Base-by-base conservation (phyloP, 2,888 invertebrate species). In the Germaria angustata region DNA sequence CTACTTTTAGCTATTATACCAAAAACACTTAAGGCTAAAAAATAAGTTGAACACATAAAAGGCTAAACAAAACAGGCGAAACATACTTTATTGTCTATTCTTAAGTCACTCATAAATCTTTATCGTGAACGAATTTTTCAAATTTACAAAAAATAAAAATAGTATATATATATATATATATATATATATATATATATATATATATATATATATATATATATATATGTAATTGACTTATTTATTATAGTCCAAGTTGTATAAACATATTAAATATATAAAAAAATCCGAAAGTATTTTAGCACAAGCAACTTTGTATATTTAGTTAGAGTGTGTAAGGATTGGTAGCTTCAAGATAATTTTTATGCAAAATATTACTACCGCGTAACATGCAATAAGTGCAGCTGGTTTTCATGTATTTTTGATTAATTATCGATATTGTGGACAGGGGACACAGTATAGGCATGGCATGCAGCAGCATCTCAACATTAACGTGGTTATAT, bases 161-260 rank as follows among this genome's bases (percentile, higher is more conserved):
- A 1, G 9, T 3, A 51, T 51, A 41, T 55, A 65, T 15, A 8
- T 24, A 20, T 13, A 39, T 8, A 44, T 22, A 9, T 8, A n/a
- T 28, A 28, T 28, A 28, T 28, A 28, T 28, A 6, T 28, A 59
- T n/a, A 49, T 17, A 71, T 49, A 49, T 72, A 69, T 75, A 63
- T 76, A 82, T n/a, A n/a, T n/a, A n/a, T 28, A 28, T 28, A 28
- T 28, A 28, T 28, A 6, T 28, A 59, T n/a, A 49, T 17, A 71
- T 49, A 49, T 72, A 69, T 75, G 66, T 76, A 82, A 82, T 82
- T 82, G 79, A 82, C 82, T 82, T 82, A 82, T 82, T 82, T 82
- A 82, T 82, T 82, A 79, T 76, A 61, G 75, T 46, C 75, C 82
- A 82, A 79, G 79, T 71, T 66, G 59, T 53, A 63, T 36, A 69